Conservation (phyloP, 2,113 vertebrate species). For the Phasianus colchicus region DNA sequence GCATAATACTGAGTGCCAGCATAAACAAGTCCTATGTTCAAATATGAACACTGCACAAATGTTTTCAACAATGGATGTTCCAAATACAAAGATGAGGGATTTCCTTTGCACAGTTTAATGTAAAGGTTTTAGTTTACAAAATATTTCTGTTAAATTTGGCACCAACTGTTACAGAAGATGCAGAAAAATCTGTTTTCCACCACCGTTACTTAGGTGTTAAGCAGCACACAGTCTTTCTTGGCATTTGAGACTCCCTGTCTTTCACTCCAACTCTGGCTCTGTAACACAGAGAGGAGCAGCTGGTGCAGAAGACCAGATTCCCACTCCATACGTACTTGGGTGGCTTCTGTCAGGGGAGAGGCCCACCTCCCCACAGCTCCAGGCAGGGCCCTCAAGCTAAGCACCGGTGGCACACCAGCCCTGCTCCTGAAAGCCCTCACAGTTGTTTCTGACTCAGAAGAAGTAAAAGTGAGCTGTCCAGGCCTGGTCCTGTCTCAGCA, state of each 20-base stretch:
- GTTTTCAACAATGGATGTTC: background rate
- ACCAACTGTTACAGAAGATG: background rate
- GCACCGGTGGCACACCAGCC: background rate
- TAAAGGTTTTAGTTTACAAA: slow-evolving; percentile 21
- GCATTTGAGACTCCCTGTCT: background rate
- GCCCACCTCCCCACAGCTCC: background rate
- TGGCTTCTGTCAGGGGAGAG: background rate
- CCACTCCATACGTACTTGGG: background rate
- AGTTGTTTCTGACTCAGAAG: background rate
- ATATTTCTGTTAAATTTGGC: background rate
- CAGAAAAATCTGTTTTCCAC: background rate
- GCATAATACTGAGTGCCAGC: background rate
- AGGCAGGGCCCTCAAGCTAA: background rate
- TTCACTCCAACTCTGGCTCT: slow-evolving; percentile 2
- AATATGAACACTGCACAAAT: background rate
- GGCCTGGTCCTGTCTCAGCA: background rate
- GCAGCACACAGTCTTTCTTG: slow-evolving; percentile 10
- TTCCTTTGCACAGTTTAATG: background rate
- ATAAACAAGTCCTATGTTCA: background rate
- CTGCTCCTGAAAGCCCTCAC: background rate
- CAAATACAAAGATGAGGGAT: background rate
- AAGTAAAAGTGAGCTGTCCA: fast-evolving
- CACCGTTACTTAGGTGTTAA: background rate
- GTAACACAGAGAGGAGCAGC: background rate
- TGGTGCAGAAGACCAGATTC: background rate